Evolutionary conservation across 35 echinoderm and acorn worm genomes (phyloP).

Genomic region (Lytechinus variegatus): DNA sequence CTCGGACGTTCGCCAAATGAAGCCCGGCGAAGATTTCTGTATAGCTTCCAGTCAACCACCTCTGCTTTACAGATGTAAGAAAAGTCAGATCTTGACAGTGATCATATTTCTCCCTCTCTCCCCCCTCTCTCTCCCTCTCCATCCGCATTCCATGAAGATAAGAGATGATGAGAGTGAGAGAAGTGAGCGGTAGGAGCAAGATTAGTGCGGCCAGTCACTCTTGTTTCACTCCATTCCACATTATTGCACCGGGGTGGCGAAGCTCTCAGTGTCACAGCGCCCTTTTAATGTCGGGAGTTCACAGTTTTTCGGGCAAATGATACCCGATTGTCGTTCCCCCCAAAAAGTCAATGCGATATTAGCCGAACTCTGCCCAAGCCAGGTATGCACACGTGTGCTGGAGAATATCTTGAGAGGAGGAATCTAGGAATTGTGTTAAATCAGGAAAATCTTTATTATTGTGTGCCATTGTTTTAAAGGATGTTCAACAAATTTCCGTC

Average conservation of each 20-base stretch:
- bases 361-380: not conserved
- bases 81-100: not conserved
- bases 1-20: not conserved
- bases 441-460: not conserved
- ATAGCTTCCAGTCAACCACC: not conserved
- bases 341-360: not conserved
- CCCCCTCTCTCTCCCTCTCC: not conserved
- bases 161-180: not conserved
- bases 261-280: not conserved
- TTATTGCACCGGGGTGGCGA: not conserved
- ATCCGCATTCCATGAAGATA: not conserved
- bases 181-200: not conserved
- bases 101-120: not conserved
- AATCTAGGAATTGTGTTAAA: not conserved
- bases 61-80: not conserved
- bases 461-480: not conserved
- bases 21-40: not conserved
- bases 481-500: not conserved
- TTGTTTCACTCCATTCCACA: not conserved
- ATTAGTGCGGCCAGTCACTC: not conserved
- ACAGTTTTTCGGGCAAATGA: not conserved
- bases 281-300: not conserved
- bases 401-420: not conserved
- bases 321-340: not conserved
- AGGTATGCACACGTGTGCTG: not conserved